Base-by-base conservation (phyloP, 2,797 vertebrate species). In the Pseudochaenichthys georgianus region DNA sequence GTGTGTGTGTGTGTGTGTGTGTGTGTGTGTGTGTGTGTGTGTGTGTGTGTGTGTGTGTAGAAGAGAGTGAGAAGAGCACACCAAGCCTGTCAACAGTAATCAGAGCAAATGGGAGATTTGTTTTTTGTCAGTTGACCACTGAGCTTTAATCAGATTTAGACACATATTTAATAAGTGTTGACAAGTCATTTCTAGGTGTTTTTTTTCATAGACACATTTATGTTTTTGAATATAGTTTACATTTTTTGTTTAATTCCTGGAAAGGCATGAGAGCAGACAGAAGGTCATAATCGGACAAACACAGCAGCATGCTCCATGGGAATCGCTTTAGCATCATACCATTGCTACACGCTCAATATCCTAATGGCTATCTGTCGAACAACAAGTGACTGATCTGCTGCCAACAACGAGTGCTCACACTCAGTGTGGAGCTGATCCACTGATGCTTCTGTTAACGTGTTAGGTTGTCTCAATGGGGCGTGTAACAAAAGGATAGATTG, bases 361-460 rank as follows among this genome's bases (percentile, higher is more conserved):
- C 12, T 65, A 59, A 80, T 76, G 42, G 38, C 46, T 71, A 6
- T 72, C 57, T 16, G 61, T 67, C 66, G 73, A 76, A 70, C 73
- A 63, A 17, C 65, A 63, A 69, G 70, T 45, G 64, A 79, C 69
- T 70, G 75, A 80, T 84, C 70, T 21, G 47, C 7, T 17, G 3
- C 21, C 76, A 74, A 70, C 63, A 52, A 64, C 70, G 60, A n/a
- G 48, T 21, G 55, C 4, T 19, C 63, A 8, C 57, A 52, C 38
- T 54, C 17, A 12, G 54, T 73, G 55, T 34, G 2, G 62, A 64
- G 64, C 73, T 1, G 66, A 77, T 62, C 64, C 80, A 74, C 63
- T 83, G 89, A 85, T 74, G 89, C 88, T 81, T 83, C 83, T 83
- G 82, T 88, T 88, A 89, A 88, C 38, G 38, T 64, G 90, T 83